Evolutionary conservation across 2,888 invertebrate genomes (phyloP), one percentile per base, ranked within the genome.

Genomic region (Lasioglossum malachurum): DNA sequence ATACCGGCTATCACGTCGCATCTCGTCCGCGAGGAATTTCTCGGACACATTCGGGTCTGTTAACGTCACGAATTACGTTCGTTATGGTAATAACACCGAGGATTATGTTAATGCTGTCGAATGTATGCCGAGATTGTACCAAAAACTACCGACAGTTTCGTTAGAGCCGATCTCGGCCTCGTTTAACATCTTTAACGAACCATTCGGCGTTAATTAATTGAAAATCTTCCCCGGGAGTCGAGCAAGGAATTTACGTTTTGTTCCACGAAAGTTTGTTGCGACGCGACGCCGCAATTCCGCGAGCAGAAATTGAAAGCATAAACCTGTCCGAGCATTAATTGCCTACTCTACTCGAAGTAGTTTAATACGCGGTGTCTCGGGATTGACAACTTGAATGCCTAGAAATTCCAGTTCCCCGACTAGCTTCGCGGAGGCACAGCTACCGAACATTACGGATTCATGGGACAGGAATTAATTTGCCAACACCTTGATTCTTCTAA

Each of bases 61-160:
- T n/a, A 74, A 71, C 35, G 41, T 57, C 23, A n/a, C 31, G 19
- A 41, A 71, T 78, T 60, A 71, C 57, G 31, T 46, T 75, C 44
- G 49, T 71, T 84, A 84, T 71, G 78, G 12, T 84, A 85, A 84
- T 75, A 49, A 49, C 19, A n/a, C 38, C 27, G 73, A 23, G 53
- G n/a, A 72, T 57, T 73, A 77, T 84, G 38, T 23, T 38, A 57
- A 76, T 77, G 19, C 3, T 38, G 23, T 60, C 46, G 23, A 69
- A 84, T 74, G 46, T 57, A 84, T 57, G 77, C 16, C 38, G 53
- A 74, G 23, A 23, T 8, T 23, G 8, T 23, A 23, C 44, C 16
- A n/a, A 8, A 35, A 67, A 35, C 67, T 44, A 5, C 16, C 38
- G n/a, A 53, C 38, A 3, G 14, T 19, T 35, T 19, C 35, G 67